Evolutionary conservation across 2,113 vertebrate genomes (phyloP).

Genomic region (Rallus limicola): DNA sequence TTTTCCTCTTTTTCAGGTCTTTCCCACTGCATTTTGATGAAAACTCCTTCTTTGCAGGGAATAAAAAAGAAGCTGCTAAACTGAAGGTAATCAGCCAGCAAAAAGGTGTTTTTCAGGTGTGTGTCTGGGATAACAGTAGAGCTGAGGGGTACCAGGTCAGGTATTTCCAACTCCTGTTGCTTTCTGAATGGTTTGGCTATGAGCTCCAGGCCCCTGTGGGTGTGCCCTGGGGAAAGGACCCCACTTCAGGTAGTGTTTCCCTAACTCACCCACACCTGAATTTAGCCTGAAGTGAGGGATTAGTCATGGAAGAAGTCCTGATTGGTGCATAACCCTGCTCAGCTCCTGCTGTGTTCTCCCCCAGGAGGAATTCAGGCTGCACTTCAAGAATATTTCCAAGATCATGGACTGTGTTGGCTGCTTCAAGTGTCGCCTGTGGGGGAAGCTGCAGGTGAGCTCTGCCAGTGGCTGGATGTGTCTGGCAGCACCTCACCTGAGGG

Average conservation of each 20-base stretch:
- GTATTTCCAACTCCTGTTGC: neutral
- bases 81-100: conserved; percentile 82
- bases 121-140: neutral
- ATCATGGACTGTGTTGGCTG: conserved; percentile 97
- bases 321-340: accelerated
- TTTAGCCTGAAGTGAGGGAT: neutral
- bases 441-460: conserved; percentile 88
- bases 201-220: neutral
- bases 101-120: neutral
- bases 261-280: neutral
- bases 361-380: conserved; percentile 88
- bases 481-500: neutral
- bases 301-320: neutral
- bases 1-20: conserved; percentile 69
- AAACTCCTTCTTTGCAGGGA: conserved; percentile 89
- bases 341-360: neutral
- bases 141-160: neutral
- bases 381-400: conserved; percentile 93
- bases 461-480: neutral
- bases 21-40: conserved; percentile 94
- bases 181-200: neutral
- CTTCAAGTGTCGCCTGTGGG: conserved; percentile 94
- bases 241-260: neutral
- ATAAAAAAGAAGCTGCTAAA: conserved; percentile 86
- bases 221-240: neutral